Evolutionary conservation across 2,888 invertebrate species (phyloP).

Genomic region (Tortricodes alternella): DNA sequence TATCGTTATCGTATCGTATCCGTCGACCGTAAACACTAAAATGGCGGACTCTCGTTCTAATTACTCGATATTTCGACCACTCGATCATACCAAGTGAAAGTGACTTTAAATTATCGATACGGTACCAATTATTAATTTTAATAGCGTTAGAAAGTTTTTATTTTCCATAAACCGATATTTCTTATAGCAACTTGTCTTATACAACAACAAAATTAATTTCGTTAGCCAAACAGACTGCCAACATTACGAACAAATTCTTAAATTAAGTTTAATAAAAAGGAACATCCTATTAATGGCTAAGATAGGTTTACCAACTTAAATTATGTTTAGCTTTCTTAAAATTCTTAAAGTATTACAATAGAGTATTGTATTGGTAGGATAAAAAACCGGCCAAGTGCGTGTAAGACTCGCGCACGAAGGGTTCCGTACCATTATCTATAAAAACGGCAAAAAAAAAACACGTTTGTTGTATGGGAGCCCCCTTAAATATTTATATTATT

Average conservation of each 20-base stretch:
- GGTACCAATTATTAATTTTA: slow-evolving; percentile 23
- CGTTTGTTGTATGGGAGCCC: too few species aligned
- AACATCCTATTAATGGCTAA: too few species aligned
- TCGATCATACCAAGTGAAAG: slow-evolving; percentile 25
- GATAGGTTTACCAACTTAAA: too few species aligned
- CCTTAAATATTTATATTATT: too few species aligned
- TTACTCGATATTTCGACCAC: slow-evolving; percentile 21
- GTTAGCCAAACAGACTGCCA: not conserved
- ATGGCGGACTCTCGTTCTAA: slow-evolving; percentile 1
- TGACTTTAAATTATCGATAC: slow-evolving; percentile 14
- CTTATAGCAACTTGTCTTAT: not conserved
- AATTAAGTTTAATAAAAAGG: too few species aligned
- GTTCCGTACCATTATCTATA: too few species aligned
- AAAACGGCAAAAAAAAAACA: too few species aligned
- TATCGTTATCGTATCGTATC: not conserved
- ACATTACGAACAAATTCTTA: not conserved
- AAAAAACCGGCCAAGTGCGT: too few species aligned
- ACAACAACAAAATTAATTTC: slow-evolving; percentile 1
- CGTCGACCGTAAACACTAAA: not conserved
- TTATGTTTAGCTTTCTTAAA: too few species aligned
- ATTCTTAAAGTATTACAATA: too few species aligned
- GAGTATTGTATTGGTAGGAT: too few species aligned
- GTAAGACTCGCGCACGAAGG: too few species aligned
- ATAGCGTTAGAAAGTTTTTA: slow-evolving; percentile 26
- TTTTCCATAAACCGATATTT: not conserved